A percentile compares a stretch with the other conserved stretches of the same genome.
phyloP scores from a whole-genome alignment of 1,140 invertebrate genomes.

The Drosophila nannoptera region DNA sequence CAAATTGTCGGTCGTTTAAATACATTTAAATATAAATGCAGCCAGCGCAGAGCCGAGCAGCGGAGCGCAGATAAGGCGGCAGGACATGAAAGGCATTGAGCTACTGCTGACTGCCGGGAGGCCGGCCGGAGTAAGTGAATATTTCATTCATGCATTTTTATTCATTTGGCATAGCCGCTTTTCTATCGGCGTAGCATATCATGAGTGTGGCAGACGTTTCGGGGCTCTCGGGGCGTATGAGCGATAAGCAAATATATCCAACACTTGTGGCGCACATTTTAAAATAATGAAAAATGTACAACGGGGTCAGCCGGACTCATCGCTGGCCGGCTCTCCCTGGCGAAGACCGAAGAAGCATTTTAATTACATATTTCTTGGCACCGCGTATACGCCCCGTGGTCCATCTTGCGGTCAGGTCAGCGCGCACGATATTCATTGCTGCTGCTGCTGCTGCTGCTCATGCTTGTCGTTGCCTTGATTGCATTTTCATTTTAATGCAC shows the following conservation, averaged over 20 bases:
- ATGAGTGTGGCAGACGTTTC: slow-evolving; percentile 16
- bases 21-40: slow-evolving; percentile 78
- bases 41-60: slow-evolving; percentile 33
- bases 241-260: slow-evolving; percentile 73
- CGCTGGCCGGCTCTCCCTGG: neutral
- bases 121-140: slow-evolving; percentile 57
- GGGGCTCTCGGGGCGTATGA: slow-evolving; percentile 34
- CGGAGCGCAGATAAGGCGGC: slow-evolving; percentile 49
- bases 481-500: slow-evolving; percentile 77
- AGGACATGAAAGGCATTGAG: slow-evolving; percentile 33
- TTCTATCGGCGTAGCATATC: slow-evolving; percentile 63
- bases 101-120: slow-evolving; percentile 26
- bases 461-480: slow-evolving; percentile 57
- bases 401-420: slow-evolving; percentile 44
- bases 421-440: slow-evolving; percentile 49
- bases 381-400: slow-evolving; percentile 42
- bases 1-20: slow-evolving; percentile 78
- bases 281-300: slow-evolving; percentile 65
- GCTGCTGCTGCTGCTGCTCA: slow-evolving; percentile 6
- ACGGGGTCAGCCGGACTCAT: slow-evolving; percentile 16
- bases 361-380: slow-evolving; percentile 71
- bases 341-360: slow-evolving; percentile 51
- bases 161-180: slow-evolving; percentile 52
- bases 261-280: slow-evolving; percentile 68
- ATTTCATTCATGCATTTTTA: slow-evolving; percentile 69